Base-by-base conservation (phyloP, 1,140 invertebrate genomes). In the Drosophila pachea region DNA sequence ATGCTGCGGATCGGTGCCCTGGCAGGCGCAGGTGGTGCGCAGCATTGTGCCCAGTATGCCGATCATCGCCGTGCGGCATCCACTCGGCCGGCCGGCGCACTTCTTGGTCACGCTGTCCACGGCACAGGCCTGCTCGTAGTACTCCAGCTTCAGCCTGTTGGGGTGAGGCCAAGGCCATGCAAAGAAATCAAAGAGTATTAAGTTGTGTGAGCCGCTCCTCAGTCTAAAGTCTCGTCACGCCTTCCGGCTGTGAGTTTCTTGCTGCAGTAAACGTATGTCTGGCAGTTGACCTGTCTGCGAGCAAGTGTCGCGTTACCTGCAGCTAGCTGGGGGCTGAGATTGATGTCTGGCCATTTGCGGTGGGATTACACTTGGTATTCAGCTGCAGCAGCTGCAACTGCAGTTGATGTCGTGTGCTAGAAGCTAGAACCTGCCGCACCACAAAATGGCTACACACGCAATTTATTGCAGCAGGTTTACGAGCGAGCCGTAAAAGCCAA, bases 111-210 rank as follows among this genome's bases (percentile, higher is more conserved):
- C 93, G 43, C 94, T 95, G 88, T 97, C 96, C 52, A 97, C 95
- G 0, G 96, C 95, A 89, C 96, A 97, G 61, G 94, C 95, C 88
- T 97, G 95, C 87, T 97, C 96, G 90, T 96, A 97, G 88, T 94
- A 93, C 86, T 97, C 95, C 73, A 97, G 90, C 68, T 94, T 93
- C 36, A 92, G 91, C 86, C 95, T 96, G 89, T 55, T 29, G 29
- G 29, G 32, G 53, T 40, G 36, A 33, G 42, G 47, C n/a, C 9
- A 35, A 5, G 12, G 50, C 22, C 4, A 48, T 29, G 43, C 35
- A 45, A n/a, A 47, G 6, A n/a, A 22, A 22, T 49, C 78, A 74
- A n/a, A n/a, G 49, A 42, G 53, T 71, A 73, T 86, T 60, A 52
- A 66, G 52, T 71, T 55, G 50, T 68, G 66, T 55, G 11, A 12